Evolutionary conservation across 2,113 vertebrate species (phyloP).

Genomic region (Pelecanus crispus): DNA sequence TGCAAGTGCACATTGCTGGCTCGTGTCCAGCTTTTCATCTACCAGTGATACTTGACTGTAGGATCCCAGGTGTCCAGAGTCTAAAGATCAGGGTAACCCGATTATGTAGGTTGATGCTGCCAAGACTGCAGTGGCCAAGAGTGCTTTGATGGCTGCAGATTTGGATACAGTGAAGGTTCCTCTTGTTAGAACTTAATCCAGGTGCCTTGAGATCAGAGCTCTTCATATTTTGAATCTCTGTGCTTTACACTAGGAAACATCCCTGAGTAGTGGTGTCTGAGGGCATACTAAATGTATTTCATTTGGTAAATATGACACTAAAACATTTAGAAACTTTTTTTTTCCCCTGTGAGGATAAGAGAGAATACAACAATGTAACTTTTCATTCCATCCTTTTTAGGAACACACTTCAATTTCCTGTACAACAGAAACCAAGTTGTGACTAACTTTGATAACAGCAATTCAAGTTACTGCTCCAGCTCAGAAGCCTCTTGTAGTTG

Average conservation of each 20-base stretch:
- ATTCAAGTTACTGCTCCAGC: not conserved
- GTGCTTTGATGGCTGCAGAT: not conserved
- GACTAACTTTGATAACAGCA: not conserved
- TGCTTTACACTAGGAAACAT: not conserved
- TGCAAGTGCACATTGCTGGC: no score
- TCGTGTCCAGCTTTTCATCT: no score
- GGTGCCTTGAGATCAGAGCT: not conserved
- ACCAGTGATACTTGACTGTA: not conserved
- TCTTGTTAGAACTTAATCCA: not conserved
- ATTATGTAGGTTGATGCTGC: not conserved
- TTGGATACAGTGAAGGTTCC: not conserved
- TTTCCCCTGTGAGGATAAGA: not conserved
- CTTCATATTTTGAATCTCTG: not conserved
- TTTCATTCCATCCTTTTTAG: not conserved
- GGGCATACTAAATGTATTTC: not conserved
- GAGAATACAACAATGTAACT: not conserved
- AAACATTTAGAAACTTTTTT: not conserved
- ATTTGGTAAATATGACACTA: not conserved
- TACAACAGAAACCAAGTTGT: not conserved
- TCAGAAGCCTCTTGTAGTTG: not conserved
- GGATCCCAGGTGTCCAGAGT: not conserved
- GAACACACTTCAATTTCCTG: not conserved
- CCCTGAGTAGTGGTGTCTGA: not conserved
- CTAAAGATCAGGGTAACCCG: not conserved
- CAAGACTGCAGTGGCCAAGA: not conserved